Percentiles rank a stretch among this genome's conserved stretches.
These are phyloP conservation scores for Rhynchonycteris naso DNA, from an alignment of 2,797 vertebrate species.

Conservation along the genomic window DNA sequence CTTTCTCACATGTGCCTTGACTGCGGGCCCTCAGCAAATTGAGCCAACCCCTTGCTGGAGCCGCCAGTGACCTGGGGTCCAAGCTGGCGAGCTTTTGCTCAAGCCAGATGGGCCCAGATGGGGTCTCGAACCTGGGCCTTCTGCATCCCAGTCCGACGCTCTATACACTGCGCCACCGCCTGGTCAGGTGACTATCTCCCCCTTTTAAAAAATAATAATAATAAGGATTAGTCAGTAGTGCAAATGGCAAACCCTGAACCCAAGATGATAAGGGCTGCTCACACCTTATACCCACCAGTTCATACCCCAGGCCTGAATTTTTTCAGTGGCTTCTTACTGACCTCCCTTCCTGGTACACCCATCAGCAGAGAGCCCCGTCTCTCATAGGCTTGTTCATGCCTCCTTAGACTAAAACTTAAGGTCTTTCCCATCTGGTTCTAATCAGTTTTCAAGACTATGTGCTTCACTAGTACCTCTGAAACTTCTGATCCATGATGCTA, in stretches of 20 bases:
- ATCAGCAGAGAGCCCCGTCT: neutral
- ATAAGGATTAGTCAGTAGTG: neutral
- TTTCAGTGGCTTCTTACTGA: neutral
- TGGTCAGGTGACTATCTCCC: too few relatives aligned
- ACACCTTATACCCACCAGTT: neutral
- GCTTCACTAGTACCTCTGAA: neutral
- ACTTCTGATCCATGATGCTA: neutral
- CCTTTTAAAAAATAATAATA: too few relatives aligned
- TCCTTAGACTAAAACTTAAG: neutral
- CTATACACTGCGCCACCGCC: too few relatives aligned
- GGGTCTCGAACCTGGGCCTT: too few relatives aligned
- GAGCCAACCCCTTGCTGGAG: too few relatives aligned
- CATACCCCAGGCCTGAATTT: neutral
- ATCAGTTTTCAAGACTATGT: neutral
- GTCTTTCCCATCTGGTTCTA: neutral
- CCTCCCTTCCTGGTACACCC: neutral
- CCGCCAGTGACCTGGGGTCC: too few relatives aligned
- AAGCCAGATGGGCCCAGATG: too few relatives aligned
- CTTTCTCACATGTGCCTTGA: too few relatives aligned
- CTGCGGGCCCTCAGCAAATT: too few relatives aligned
- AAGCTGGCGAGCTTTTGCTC: too few relatives aligned
- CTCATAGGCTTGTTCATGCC: neutral
- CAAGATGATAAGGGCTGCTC: neutral
- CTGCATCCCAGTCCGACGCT: too few relatives aligned
- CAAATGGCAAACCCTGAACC: neutral